Conservation (phyloP, 2,888 invertebrate species). For the Pogonocherus hispidulus region DNA sequence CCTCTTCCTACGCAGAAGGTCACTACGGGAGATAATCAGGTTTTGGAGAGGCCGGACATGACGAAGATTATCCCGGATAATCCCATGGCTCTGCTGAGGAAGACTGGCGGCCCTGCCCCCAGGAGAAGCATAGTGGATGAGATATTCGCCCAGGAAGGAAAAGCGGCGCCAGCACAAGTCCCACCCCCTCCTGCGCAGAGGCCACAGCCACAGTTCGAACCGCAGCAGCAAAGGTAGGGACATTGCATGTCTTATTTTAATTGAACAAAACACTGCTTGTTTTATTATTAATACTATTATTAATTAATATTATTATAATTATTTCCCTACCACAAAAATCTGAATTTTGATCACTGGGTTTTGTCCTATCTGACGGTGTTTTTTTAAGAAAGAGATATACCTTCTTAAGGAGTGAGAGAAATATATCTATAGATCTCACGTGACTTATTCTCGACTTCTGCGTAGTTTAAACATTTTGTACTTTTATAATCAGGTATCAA, state of each 20-base stretch:
- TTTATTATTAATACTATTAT: too few relatives aligned
- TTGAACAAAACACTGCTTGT: too few relatives aligned
- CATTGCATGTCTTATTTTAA: too few relatives aligned
- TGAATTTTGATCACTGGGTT: too few relatives aligned
- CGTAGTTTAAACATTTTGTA: background rate
- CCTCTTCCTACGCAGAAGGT: conserved; percentile 72
- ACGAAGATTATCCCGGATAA: conserved; percentile 78
- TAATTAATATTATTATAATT: too few relatives aligned
- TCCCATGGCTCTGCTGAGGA: conserved; percentile 78
- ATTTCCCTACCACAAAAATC: too few relatives aligned
- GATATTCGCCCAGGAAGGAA: conserved; percentile 50
- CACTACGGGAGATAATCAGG: conserved; percentile 68
- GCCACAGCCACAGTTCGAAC: conserved; percentile 27
- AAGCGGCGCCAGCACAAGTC: conserved; percentile 34
- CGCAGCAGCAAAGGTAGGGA: conserved; percentile 17
- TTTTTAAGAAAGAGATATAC: too few relatives aligned
- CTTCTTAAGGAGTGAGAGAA: too few relatives aligned
- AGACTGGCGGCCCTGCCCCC: conserved; percentile 75
- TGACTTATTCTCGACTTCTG: too few relatives aligned
- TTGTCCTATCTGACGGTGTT: too few relatives aligned
- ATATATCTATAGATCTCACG: too few relatives aligned
- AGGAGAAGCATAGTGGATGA: conserved; percentile 61
- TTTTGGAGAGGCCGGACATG: conserved; percentile 78
- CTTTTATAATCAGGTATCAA: conserved; percentile 62
- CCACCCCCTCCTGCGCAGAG: conserved; percentile 43